A percentile compares a stretch with the other conserved stretches of the same genome.
Evolutionary conservation across 2,113 vertebrate genomes (phyloP).

Genomic region (Hypanus sabinus): DNA sequence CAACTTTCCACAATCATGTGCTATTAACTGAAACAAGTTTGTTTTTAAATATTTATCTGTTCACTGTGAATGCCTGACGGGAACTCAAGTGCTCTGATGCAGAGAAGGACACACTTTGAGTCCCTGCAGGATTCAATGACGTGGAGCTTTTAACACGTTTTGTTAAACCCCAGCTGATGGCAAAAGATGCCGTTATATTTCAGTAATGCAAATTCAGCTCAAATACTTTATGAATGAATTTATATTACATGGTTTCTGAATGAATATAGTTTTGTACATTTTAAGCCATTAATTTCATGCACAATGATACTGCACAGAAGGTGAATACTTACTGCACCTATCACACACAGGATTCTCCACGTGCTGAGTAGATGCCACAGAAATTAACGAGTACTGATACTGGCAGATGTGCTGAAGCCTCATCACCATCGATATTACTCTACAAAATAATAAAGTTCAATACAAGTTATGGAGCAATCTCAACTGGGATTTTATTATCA

Average conservation of each 20-base stretch:
- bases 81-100: background rate
- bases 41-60: background rate
- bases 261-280: background rate
- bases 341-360: background rate
- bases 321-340: conserved; percentile 7
- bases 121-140: background rate
- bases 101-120: background rate
- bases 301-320: background rate
- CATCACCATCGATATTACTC: conserved; percentile 26
- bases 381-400: background rate
- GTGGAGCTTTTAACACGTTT: background rate
- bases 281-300: background rate
- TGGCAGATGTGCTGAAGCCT: conserved; percentile 2
- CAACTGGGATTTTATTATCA: background rate
- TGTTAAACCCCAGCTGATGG: background rate
- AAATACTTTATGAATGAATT: background rate
- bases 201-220: background rate
- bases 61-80: background rate
- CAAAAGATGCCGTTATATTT: background rate
- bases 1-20: too few relatives aligned
- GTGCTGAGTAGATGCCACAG: background rate
- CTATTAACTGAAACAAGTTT: too few relatives aligned
- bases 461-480: background rate
- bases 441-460: conserved; percentile 4
- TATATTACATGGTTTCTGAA: background rate